Evolutionary conservation across 1,140 invertebrate genomes (phyloP).

Genomic region (Octopus bimaculoides): DNA sequence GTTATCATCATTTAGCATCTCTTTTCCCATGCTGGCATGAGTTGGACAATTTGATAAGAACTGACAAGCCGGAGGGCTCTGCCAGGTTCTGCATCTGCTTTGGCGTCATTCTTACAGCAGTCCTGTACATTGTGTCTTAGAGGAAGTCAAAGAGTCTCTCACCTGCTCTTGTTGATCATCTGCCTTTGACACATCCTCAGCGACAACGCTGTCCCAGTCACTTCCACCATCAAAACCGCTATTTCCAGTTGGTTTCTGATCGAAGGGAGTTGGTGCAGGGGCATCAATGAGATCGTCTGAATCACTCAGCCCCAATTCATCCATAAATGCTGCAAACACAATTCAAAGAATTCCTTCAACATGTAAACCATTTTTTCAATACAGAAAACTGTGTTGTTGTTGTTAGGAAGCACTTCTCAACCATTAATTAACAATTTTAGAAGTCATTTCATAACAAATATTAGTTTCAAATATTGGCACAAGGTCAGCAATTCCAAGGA

Average conservation of each 20-base stretch:
- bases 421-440: no score
- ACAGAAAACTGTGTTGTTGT: neutral
- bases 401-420: neutral
- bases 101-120: no score
- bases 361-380: neutral
- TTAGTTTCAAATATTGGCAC: no score
- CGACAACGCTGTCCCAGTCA: constrained; percentile 27
- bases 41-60: no score
- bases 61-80: no score
- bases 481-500: no score
- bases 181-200: neutral
- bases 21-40: no score
- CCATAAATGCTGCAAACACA: constrained; percentile 29
- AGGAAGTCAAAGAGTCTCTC: neutral
- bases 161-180: neutral
- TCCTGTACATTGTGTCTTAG: neutral
- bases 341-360: neutral
- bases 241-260: neutral
- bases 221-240: constrained; percentile 16
- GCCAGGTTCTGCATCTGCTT: no score
- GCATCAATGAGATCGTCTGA: constrained; percentile 35
- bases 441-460: no score
- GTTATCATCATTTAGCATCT: no score
- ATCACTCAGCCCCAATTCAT: constrained; percentile 37
- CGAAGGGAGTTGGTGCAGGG: constrained; percentile 2